A percentile compares a stretch with the other conserved stretches of the same genome.
phyloP scores from a whole-genome alignment of 1,140 invertebrate genomes.

The Heterodera schachtii region DNA sequence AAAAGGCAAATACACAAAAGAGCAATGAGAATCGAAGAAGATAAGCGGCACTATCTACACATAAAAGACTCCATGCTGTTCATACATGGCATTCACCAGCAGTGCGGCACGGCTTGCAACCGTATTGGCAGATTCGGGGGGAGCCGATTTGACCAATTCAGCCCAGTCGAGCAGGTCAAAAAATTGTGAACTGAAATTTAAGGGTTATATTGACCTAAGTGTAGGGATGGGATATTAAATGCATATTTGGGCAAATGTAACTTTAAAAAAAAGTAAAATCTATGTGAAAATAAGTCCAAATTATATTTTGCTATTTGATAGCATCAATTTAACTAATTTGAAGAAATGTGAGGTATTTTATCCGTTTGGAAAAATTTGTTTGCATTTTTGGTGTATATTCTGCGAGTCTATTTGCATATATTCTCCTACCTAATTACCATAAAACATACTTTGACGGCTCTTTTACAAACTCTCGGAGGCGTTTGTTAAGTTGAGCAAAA shows the following conservation, averaged over 20 bases:
- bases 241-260: no score
- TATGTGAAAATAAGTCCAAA: no score
- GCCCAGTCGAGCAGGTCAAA: constrained; percentile 20
- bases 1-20: no score
- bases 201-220: neutral
- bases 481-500: constrained; percentile 13
- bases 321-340: no score
- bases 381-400: no score
- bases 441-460: neutral
- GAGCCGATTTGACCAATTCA: constrained; percentile 2
- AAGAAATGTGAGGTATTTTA: no score
- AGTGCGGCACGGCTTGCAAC: constrained; percentile 1
- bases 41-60: neutral
- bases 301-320: no score
- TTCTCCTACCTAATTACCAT: neutral
- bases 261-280: no score
- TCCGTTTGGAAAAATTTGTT: no score
- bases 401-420: no score
- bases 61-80: constrained; percentile 19
- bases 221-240: no score
- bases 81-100: constrained; percentile 10
- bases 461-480: constrained; percentile 14
- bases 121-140: neutral
- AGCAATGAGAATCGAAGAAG: no score
- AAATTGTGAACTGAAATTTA: constrained; percentile 3